These are phyloP conservation scores for Muscicapa striata DNA, from an alignment of 2,797 vertebrate genomes.

Conservation along the genomic window DNA sequence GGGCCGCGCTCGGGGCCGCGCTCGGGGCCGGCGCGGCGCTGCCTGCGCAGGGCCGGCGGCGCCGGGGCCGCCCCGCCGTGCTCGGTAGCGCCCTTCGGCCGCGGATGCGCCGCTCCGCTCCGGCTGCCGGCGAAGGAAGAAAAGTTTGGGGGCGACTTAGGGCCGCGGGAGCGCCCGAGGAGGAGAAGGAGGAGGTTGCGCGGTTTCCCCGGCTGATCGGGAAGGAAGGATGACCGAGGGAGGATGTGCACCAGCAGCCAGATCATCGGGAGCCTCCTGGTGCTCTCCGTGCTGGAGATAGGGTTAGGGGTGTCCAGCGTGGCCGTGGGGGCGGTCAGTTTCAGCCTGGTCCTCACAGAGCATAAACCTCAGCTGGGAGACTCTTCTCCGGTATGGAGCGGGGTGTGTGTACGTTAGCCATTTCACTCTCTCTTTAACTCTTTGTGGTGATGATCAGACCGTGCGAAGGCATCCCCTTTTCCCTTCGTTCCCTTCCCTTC, in stretches of 20 bases:
- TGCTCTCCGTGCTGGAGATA: slow-evolving; percentile 97
- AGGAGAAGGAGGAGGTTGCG: slow-evolving; percentile 56
- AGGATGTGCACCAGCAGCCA: slow-evolving; percentile 98
- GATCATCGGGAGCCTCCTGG: slow-evolving; percentile 96
- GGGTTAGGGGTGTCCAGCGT: slow-evolving; percentile 97
- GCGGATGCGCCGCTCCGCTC: slow-evolving; percentile 52
- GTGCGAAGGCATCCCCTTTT: slow-evolving; percentile 16
- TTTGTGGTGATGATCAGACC: slow-evolving; percentile 68
- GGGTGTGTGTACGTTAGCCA: slow-evolving; percentile 95
- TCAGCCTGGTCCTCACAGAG: slow-evolving; percentile 86
- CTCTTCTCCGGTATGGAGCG: slow-evolving; percentile 99
- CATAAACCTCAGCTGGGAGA: slow-evolving; percentile 93
- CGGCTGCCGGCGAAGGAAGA: slow-evolving; percentile 57
- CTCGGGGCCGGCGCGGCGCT: not conserved
- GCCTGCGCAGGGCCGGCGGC: not conserved
- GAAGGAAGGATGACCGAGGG: slow-evolving; percentile 91
- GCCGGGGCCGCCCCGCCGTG: not conserved
- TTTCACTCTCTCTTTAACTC: slow-evolving; percentile 85
- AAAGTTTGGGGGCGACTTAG: slow-evolving; percentile 72
- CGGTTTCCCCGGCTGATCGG: slow-evolving; percentile 75
- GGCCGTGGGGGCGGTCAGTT: slow-evolving; percentile 93
- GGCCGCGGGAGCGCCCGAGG: slow-evolving; percentile 8
- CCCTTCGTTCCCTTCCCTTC: not conserved
- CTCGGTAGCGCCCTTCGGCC: not conserved
- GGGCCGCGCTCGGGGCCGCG: not conserved